Percentiles rank a stretch among this genome's conserved stretches.
phyloP scores from a whole-genome alignment of 2,888 invertebrate species.

The Caenorhabditis sp. region DNA sequence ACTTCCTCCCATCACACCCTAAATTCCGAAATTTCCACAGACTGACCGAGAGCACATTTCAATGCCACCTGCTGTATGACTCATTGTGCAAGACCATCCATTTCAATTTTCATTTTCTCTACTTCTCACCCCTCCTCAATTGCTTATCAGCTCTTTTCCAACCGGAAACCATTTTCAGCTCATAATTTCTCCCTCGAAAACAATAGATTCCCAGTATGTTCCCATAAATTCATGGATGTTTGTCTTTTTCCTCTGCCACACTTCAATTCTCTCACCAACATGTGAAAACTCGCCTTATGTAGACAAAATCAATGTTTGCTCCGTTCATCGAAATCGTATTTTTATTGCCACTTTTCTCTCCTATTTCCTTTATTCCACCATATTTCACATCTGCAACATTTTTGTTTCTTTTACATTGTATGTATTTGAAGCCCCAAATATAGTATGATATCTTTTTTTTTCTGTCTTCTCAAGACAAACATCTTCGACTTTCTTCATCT shows the following conservation, averaged over 20 bases:
- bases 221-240: constrained; percentile 33
- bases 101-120: background rate
- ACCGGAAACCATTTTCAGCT: constrained; percentile 27
- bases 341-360: constrained; percentile 32
- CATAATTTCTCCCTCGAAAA: background rate
- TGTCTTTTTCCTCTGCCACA: constrained; percentile 3
- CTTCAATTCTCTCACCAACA: constrained; percentile 16
- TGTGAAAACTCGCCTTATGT: constrained; percentile 35
- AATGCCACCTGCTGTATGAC: constrained; percentile 36
- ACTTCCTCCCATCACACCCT: background rate
- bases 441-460: constrained; percentile 24
- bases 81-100: constrained; percentile 13
- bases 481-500: constrained; percentile 1
- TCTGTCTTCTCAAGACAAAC: background rate
- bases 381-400: constrained; percentile 45
- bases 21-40: background rate
- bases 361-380: background rate
- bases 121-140: background rate
- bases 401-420: constrained; percentile 34
- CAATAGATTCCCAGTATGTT: constrained; percentile 22
- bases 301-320: constrained; percentile 60
- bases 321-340: constrained; percentile 63
- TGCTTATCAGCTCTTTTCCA: background rate
- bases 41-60: constrained; percentile 16
- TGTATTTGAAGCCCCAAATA: constrained; percentile 25